These are phyloP conservation scores for Fulmarus glacialis DNA, from an alignment of 2,113 vertebrate genomes.

Conservation along the genomic window DNA sequence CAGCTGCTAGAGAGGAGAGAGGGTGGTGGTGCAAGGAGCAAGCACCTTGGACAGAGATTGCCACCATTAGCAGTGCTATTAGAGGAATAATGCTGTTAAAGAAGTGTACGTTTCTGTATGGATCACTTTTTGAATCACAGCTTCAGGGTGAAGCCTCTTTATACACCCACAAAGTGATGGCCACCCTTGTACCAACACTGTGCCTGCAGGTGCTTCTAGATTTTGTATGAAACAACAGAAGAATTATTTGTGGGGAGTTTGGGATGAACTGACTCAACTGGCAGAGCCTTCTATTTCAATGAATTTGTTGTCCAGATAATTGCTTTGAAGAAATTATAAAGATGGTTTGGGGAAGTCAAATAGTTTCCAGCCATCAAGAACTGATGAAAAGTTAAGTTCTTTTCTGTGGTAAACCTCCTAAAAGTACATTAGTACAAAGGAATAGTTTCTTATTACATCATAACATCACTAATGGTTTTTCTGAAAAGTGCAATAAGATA, in stretches of 20 bases:
- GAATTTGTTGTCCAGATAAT: background rate
- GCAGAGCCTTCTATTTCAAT: background rate
- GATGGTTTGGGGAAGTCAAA: background rate
- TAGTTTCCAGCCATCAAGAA: background rate
- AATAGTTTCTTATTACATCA: background rate
- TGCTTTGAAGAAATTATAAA: background rate
- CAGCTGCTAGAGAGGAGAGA: background rate
- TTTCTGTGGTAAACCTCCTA: background rate
- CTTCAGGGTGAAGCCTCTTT: background rate
- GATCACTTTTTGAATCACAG: background rate
- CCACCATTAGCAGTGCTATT: background rate
- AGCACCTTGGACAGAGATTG: conserved; percentile 65
- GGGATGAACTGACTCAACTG: background rate
- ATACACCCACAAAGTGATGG: background rate
- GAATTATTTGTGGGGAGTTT: background rate
- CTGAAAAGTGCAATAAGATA: background rate
- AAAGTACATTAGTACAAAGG: background rate
- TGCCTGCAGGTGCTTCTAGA: background rate
- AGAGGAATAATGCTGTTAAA: background rate
- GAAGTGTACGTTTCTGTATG: background rate
- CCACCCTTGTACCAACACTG: background rate
- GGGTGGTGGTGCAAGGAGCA: background rate
- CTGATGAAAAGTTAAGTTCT: background rate
- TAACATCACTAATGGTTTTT: background rate
- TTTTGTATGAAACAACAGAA: background rate